phyloP scores from a whole-genome alignment of 2,113 vertebrate genomes.

The Dinomys branickii region DNA sequence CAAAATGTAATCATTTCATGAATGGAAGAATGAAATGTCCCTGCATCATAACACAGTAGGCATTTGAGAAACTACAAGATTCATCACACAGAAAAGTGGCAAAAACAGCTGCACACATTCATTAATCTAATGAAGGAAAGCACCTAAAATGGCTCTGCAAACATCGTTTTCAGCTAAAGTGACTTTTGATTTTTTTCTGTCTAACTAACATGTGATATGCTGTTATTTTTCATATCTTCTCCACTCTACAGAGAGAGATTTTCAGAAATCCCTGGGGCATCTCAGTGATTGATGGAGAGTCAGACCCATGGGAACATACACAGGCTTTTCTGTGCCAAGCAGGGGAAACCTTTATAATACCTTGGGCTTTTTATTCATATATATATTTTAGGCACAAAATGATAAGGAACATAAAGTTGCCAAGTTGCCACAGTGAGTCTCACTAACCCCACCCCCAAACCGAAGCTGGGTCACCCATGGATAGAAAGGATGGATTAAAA shows the following conservation, averaged over 20 bases:
- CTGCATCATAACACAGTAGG: constrained; percentile 46
- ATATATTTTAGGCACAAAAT: background rate
- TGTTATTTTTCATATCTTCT: constrained; percentile 64
- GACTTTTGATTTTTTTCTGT: background rate
- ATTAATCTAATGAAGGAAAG: constrained; percentile 65
- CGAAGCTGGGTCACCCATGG: background rate
- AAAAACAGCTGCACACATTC: constrained; percentile 50
- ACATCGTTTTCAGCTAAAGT: constrained; percentile 51
- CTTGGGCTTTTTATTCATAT: background rate
- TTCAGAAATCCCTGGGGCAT: background rate
- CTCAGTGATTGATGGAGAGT: background rate
- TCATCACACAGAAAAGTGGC: constrained; percentile 40
- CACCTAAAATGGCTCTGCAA: constrained; percentile 45
- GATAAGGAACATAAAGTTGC: background rate
- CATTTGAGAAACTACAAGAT: constrained; percentile 58
- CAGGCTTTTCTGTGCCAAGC: background rate
- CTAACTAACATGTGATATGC: constrained; percentile 43
- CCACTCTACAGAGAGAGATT: background rate
- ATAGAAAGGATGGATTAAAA: background rate
- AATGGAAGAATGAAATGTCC: constrained; percentile 64
- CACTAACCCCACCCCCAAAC: background rate
- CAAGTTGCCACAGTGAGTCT: background rate
- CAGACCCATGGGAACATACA: background rate
- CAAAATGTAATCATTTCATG: constrained; percentile 75
- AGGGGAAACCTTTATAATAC: background rate